These are phyloP conservation scores for Bradysia coprophila DNA, from an alignment of 1,140 invertebrate genomes.

Conservation along the genomic window DNA sequence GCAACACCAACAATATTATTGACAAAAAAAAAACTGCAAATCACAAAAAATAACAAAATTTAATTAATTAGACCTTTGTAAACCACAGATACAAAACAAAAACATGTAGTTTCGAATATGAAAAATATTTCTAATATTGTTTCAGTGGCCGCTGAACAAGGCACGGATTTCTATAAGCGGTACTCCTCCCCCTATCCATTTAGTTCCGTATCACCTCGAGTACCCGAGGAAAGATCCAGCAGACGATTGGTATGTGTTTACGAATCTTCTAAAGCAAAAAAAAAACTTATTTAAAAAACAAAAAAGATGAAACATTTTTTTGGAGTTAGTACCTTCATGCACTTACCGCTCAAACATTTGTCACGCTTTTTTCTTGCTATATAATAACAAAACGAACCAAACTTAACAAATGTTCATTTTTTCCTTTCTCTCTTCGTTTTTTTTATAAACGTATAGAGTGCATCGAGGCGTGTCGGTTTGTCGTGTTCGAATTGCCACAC, in stretches of 20 bases:
- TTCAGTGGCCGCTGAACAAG: conserved; percentile 58
- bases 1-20: too few species aligned
- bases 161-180: conserved; percentile 67
- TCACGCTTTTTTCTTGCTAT: not conserved
- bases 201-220: conserved; percentile 19
- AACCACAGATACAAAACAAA: too few species aligned
- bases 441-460: conserved; percentile 10
- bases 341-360: too few species aligned
- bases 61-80: too few species aligned
- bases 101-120: too few species aligned
- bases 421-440: too few species aligned
- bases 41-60: too few species aligned
- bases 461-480: conserved; percentile 51
- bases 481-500: conserved; percentile 85
- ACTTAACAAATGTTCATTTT: too few species aligned
- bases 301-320: too few species aligned
- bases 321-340: too few species aligned
- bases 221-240: conserved; percentile 33
- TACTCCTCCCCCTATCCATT: conserved; percentile 34
- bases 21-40: too few species aligned
- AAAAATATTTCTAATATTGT: conserved; percentile 1
- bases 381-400: not conserved
- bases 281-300: not conserved
- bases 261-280: conserved; percentile 2
- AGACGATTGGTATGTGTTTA: conserved; percentile 43